Evolutionary conservation across 2,113 vertebrate genomes (phyloP), one percentile per base, ranked within the genome.

Genomic region (Odobenus rosmarus): DNA sequence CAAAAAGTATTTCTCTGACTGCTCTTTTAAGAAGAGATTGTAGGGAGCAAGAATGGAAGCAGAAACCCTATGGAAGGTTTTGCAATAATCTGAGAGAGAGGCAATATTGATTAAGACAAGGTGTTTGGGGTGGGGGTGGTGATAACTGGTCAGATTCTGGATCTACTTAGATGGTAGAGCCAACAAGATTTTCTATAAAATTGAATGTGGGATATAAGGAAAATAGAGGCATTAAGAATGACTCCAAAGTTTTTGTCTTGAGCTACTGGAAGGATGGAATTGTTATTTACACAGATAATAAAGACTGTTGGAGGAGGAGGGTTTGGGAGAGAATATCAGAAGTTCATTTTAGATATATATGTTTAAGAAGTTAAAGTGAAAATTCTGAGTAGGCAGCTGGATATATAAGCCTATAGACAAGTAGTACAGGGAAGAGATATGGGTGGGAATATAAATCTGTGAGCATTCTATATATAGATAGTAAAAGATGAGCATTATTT

Each of bases 281-380:
- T 55, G 16, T 89, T 92, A 49, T 46, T 51, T 26, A 53, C 11
- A 24, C 19, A 84, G 53, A 42, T 55, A 13, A 69, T 51, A 57
- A 96, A 72, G 33, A 33, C 4, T 46, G 3, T 72, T 36, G 13
- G 62, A 93, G 49, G 15, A 84, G 39, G 12, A 61, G 53, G 21
- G 39, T n/a, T 91, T 57, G 33, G 28, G 21, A 23, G 51, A 55
- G 24, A 51, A 7, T 57, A 83, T 71, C 15, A 64, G 61, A 67
- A 80, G 4, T 69, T 82, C 16, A 46, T 93, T 97, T 84, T 79
- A 62, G 53, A 79, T 89, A 36, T 69, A 82, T 76, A 28, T 67
- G 18, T 81, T 93, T 81, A 71, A 49, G 51, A 88, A 96, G 28
- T 90, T 61, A 81, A 74, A 51, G 16, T 85, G n/a, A n/a, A 88